Conservation (phyloP, 2,113 vertebrate genomes). For the Anthoscopus minutus region DNA sequence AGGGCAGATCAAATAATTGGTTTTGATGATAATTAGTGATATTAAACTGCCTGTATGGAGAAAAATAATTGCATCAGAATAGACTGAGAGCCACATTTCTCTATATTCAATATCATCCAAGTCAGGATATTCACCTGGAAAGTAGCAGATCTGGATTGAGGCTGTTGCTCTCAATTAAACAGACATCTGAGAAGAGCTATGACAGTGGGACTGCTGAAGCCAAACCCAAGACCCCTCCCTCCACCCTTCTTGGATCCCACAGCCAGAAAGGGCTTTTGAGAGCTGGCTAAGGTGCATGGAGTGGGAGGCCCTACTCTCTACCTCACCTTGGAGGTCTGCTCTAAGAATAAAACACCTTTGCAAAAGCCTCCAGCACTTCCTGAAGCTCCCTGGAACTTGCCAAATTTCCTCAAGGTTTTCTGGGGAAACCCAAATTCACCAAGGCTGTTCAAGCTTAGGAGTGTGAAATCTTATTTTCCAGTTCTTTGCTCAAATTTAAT, state of each 20-base stretch:
- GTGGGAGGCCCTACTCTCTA: neutral
- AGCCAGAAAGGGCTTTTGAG: neutral
- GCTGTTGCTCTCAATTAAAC: neutral
- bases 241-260: neutral
- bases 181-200: neutral
- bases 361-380: neutral
- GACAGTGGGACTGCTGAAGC: neutral
- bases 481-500: slow-evolving; percentile 76
- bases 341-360: neutral
- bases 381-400: neutral
- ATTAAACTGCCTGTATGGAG: neutral
- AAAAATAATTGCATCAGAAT: neutral
- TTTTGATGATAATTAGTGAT: neutral
- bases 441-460: slow-evolving; percentile 46
- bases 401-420: slow-evolving; percentile 9
- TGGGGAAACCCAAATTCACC: slow-evolving; percentile 52
- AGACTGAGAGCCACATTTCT: neutral
- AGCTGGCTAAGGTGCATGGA: neutral
- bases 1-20: neutral
- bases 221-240: neutral
- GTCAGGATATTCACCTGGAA: neutral
- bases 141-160: neutral
- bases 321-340: neutral
- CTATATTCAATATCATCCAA: neutral
- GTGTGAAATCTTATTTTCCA: slow-evolving; percentile 81